phyloP scores from a whole-genome alignment of 1,140 invertebrate genomes.

The Antheraea mylitta region DNA sequence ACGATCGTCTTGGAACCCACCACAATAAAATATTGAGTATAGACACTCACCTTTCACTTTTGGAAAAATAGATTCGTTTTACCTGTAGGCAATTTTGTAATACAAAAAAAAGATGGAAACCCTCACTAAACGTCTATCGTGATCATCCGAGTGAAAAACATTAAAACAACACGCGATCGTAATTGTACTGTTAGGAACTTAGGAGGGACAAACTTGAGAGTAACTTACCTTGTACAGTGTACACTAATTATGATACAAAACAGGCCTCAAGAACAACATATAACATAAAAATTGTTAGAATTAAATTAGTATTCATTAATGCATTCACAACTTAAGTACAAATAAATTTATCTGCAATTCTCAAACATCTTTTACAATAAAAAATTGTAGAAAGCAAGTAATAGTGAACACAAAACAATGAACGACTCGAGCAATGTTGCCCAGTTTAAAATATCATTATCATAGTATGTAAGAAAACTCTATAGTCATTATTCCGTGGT shows the following conservation, averaged over 20 bases:
- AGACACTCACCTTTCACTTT: conserved; percentile 36
- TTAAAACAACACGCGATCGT: conserved; percentile 11
- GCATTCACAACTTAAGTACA: background rate
- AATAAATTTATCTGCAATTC: background rate
- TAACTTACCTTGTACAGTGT: background rate
- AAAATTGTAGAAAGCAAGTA: no score
- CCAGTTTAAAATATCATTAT: no score
- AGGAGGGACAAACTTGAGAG: background rate
- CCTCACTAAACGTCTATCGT: conserved; percentile 13
- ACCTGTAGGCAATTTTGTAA: conserved; percentile 16
- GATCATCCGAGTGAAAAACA: conserved; percentile 31
- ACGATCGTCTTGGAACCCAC: no score
- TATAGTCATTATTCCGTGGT: no score
- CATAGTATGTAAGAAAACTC: no score
- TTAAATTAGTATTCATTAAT: background rate
- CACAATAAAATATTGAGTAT: background rate
- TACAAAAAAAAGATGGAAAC: background rate
- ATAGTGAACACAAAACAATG: no score
- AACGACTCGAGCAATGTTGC: no score
- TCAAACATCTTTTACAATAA: no score
- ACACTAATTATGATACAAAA: background rate
- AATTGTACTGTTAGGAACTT: background rate
- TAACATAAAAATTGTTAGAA: background rate
- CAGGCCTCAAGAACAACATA: background rate
- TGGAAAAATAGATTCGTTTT: conserved; percentile 15